Evolutionary conservation across 2,113 vertebrate genomes (phyloP).

Genomic region (Taurulus bubalis): DNA sequence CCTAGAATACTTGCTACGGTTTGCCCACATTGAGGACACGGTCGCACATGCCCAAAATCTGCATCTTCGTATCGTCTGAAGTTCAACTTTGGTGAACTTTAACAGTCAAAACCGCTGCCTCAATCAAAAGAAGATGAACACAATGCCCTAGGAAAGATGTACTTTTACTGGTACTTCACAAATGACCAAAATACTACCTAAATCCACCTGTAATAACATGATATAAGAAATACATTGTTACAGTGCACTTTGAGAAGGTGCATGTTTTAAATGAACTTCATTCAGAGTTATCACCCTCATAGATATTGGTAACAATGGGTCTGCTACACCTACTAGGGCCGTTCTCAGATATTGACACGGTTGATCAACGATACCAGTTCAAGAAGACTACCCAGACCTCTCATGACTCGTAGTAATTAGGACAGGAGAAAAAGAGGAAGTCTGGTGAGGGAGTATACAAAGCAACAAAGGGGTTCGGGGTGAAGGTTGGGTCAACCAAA

Average conservation of each 20-base stretch:
- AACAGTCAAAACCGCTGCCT: neutral
- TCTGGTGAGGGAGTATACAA: neutral
- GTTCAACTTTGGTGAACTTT: neutral
- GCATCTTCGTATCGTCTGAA: neutral
- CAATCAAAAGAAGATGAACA: neutral
- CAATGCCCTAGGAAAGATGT: neutral
- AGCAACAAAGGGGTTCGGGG: too few species aligned
- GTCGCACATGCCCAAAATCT: neutral
- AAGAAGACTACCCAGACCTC: too few species aligned
- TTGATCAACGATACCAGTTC: too few species aligned
- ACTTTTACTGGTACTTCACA: neutral
- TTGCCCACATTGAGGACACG: neutral
- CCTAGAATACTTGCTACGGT: neutral
- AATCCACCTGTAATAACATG: too few species aligned
- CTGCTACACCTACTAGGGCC: too few species aligned
- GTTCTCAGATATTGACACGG: too few species aligned
- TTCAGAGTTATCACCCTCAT: neutral
- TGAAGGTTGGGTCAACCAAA: too few species aligned
- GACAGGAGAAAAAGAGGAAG: neutral
- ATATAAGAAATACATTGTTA: neutral
- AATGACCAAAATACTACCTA: neutral
- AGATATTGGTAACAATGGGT: neutral
- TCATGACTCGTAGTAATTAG: neutral
- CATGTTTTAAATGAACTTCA: neutral
- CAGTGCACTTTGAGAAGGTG: neutral